phyloP scores from a whole-genome alignment of 2,888 invertebrate species.

The Mesoligia furuncula region DNA sequence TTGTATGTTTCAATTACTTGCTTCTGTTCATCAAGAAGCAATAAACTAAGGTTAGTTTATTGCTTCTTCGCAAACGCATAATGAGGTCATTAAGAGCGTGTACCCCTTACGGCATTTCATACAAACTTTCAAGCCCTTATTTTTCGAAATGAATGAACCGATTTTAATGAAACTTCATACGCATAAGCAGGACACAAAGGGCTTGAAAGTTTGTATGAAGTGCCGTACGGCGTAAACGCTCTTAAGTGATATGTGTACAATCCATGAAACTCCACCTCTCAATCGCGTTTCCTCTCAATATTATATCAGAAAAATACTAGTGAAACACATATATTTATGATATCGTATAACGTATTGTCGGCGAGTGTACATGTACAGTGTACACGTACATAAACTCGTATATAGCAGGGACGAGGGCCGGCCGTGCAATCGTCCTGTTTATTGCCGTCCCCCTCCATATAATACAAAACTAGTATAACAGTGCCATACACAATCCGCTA shows the following conservation, averaged over 20 bases:
- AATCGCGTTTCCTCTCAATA: conserved; percentile 47
- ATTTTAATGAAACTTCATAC: too few species aligned
- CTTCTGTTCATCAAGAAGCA: neutral
- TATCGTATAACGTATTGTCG: conserved; percentile 56
- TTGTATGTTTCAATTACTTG: neutral
- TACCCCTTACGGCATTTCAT: too few species aligned
- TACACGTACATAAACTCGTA: conserved; percentile 54
- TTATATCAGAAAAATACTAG: conserved; percentile 47
- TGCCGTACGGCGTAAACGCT: too few species aligned
- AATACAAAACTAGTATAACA: conserved; percentile 75
- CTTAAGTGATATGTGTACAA: neutral
- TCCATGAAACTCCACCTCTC: conserved; percentile 9
- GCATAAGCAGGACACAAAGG: too few species aligned
- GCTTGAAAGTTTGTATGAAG: too few species aligned
- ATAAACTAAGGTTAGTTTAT: too few species aligned
- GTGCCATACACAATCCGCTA: conserved; percentile 71
- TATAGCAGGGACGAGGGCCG: conserved; percentile 64
- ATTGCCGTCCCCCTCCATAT: conserved; percentile 73
- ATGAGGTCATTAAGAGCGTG: too few species aligned
- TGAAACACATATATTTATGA: conserved; percentile 65
- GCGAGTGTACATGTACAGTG: conserved; percentile 50
- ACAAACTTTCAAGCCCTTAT: too few species aligned
- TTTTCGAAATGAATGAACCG: too few species aligned
- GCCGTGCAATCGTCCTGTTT: conserved; percentile 75
- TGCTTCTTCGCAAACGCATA: too few species aligned